Evolutionary conservation across 1,140 invertebrate genomes (phyloP), one percentile per base, ranked within the genome.

Genomic region (Amphibalanus amphitrite): DNA sequence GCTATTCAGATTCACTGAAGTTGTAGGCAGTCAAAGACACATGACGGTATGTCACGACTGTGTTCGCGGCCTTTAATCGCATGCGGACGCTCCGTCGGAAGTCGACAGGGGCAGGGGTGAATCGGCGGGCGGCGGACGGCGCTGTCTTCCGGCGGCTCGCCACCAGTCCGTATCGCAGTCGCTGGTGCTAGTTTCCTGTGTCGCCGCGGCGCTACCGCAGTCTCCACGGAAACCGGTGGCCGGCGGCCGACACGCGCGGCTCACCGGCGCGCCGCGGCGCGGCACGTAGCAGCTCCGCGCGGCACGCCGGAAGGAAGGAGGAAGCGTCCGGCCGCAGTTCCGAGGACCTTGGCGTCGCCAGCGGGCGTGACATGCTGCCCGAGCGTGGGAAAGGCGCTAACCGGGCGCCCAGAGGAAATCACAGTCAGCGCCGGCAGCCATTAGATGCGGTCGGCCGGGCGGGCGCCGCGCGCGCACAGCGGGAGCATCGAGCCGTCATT

Each of bases 311-410:
- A 59, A 59, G 47, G 47, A 59, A n/a, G n/a, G n/a, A 59, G 47
- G 47, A 59, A 59, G 47, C 47, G 47, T 8, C 47, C 47, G 47
- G 47, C 13, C 47, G 47, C 47, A 59, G 47, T 59, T 59, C 47
- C 47, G 47, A 59, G 47, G 47, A 59, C 47, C 47, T 59, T 59
- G 47, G 23, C 47, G 17, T 8, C 47, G 47, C 47, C 47, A 59
- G 47, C 13, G 13, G 47, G 47, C 47, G 47, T 59, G 47, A 59
- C 47, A 59, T 20, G 47, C 47, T 8, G 10, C 13, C 23, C 10
- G 47, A 59, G 47, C 47, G 47, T 59, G 47, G 47, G 47, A 59
- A 59, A 59, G 47, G 47, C 47, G 47, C 47, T 59, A 59, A 59
- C 47, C 47, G 10, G 47, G 6, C 6, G 6, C 20, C 17, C 47